Base-by-base conservation (phyloP, 1,140 invertebrate species). In the Drosophila nebulosa region DNA sequence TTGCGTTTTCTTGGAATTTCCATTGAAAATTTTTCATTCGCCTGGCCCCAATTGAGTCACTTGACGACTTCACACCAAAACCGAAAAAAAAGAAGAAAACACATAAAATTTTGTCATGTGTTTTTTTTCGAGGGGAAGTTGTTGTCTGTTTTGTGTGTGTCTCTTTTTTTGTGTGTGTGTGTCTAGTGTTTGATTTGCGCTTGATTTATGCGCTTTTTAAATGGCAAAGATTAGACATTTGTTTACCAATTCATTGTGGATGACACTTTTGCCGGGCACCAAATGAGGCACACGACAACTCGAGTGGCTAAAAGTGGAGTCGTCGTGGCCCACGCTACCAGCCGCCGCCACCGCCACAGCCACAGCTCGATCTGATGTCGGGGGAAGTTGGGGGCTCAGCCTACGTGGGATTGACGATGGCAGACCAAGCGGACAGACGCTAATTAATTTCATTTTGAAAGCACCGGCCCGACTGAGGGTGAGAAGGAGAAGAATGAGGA, bases 211-310 rank as follows among this genome's bases (percentile, higher is more conserved):
- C 81, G 81, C 69, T 85, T 85, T 86, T 85, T 85, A 85, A 86
- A 88, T 86, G 83, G 71, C 83, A 86, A 86, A 86, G 83, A 86
- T 86, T 86, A 86, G 83, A 86, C 83, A 86, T 86, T 86, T 86
- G 83, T 88, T 88, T 78, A 79, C 83, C 83, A 86, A 86, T 86
- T 86, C 81, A 86, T 86, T 86, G 81, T 46, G 60, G 74, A 65
- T 86, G 83, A 86, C 83, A 86, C 78, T 86, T 67, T 60, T 67
- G 69, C 64, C 69, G 58, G 61, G 74, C 67, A 64, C 39, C 67
- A 70, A 70, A 64, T 64, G 72, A 79, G 77, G 60, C 58, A 62
- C 62, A 64, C 46, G 27, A 51, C 36, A n/a, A 27, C 55, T 35
- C 12, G 30, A 30, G 22, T 12, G 26, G 39, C 26, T 21, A 24